Percentiles rank a stretch among this genome's conserved stretches.
phyloP scores from a whole-genome alignment of 2,113 vertebrate genomes.

The Hemiscyllium ocellatum region DNA sequence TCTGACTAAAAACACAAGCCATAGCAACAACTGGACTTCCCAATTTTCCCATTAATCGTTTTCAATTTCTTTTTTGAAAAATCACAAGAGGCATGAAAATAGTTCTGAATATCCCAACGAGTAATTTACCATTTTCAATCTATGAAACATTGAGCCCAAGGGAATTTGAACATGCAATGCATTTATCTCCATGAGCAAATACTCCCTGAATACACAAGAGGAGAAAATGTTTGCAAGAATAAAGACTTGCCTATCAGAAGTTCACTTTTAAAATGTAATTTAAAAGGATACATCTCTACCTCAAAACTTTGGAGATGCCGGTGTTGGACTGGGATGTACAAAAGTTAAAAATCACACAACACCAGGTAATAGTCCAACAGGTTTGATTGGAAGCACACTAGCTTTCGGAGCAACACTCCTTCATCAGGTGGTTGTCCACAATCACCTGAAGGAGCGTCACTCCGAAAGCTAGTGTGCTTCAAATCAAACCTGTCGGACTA shows the following conservation, averaged over 20 bases:
- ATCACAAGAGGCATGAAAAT: background rate
- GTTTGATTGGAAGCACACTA: no score
- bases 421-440: no score
- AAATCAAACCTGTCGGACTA: no score
- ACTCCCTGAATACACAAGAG: background rate
- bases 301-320: background rate
- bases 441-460: no score
- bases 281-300: background rate
- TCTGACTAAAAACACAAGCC: background rate
- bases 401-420: no score
- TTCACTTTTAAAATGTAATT: background rate
- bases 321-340: no score
- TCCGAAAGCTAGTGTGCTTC: no score
- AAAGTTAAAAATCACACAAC: no score
- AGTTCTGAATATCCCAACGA: background rate
- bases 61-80: background rate
- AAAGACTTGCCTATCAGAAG: background rate
- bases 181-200: background rate
- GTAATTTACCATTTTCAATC: background rate
- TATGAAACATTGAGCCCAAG: background rate
- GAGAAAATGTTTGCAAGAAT: background rate
- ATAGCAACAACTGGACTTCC: background rate
- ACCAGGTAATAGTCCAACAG: no score
- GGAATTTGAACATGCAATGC: background rate
- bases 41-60: background rate